Percentiles rank a stretch among this genome's conserved stretches.
Evolutionary conservation across 2,797 vertebrate species (phyloP).

Genomic region (Sebastes iracundus): DNA sequence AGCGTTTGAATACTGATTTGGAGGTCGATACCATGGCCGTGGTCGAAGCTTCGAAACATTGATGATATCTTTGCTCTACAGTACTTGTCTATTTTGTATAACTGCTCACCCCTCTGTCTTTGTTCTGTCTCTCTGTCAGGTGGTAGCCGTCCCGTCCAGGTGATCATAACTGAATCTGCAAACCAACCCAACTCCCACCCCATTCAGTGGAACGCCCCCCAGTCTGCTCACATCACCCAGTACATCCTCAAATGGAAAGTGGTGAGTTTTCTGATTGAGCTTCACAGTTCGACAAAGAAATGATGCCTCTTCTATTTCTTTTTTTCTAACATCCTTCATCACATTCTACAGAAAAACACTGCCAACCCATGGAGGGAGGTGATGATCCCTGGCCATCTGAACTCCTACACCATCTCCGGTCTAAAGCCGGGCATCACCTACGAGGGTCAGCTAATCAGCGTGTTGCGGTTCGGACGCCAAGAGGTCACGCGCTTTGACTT

Average conservation of each 20-base stretch:
- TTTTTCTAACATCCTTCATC: not conserved
- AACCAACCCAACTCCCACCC: constrained; percentile 95
- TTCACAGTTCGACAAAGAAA: not conserved
- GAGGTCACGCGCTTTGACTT: constrained; percentile 96
- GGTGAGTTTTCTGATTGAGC: constrained; percentile 76
- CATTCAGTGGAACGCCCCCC: constrained; percentile 93
- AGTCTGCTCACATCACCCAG: constrained; percentile 91
- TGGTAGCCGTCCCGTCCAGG: constrained; percentile 90
- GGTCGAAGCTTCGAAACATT: not conserved
- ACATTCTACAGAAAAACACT: constrained; percentile 87
- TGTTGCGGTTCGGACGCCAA: constrained; percentile 87
- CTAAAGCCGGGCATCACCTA: constrained; percentile 93
- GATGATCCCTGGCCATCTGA: constrained; percentile 90
- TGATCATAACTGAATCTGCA: constrained; percentile 92
- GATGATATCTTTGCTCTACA: not conserved
- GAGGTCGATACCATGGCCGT: too few relatives aligned
- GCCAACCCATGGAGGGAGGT: constrained; percentile 88
- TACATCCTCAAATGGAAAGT: constrained; percentile 96
- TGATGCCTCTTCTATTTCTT: too few relatives aligned
- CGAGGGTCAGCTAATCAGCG: constrained; percentile 95
- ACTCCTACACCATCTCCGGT: constrained; percentile 95
- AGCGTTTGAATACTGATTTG: too few relatives aligned
- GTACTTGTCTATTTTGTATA: not conserved
- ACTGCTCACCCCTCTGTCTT: not conserved
- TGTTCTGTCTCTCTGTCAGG: constrained; percentile 72